Percentiles rank a stretch among this genome's conserved stretches.
Conservation (phyloP, 1,140 invertebrate species). For the Lepidurus packardi region DNA sequence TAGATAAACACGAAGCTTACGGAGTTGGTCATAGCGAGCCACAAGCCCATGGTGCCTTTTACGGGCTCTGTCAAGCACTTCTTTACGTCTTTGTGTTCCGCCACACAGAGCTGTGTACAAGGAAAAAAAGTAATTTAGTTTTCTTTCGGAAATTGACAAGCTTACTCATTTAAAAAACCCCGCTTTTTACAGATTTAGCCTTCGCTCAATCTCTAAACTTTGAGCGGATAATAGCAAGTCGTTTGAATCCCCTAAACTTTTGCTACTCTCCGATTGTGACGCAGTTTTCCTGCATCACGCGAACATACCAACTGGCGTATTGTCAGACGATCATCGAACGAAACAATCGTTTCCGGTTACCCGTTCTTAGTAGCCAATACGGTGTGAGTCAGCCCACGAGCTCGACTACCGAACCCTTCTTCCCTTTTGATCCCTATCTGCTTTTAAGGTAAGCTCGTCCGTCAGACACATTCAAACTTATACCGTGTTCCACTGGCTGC, state of each 20-base stretch:
- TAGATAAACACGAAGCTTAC: slow-evolving; percentile 51
- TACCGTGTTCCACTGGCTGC: too few species aligned
- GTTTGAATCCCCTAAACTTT: slow-evolving; percentile 75
- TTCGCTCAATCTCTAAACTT: slow-evolving; percentile 76
- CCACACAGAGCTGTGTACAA: slow-evolving; percentile 70
- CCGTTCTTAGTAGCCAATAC: slow-evolving; percentile 47
- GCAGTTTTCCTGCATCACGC: slow-evolving; percentile 64
- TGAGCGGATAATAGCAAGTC: slow-evolving; percentile 70
- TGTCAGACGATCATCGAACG: slow-evolving; percentile 84
- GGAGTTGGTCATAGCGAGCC: slow-evolving; percentile 45
- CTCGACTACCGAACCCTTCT: slow-evolving; percentile 58
- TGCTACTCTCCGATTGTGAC: slow-evolving; percentile 69
- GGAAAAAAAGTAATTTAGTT: slow-evolving; percentile 60
- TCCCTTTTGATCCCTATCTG: slow-evolving; percentile 75
- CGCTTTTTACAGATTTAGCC: slow-evolving; percentile 60
- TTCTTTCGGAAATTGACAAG: slow-evolving; percentile 30
- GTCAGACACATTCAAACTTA: not conserved
- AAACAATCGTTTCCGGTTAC: slow-evolving; percentile 51
- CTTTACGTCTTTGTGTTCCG: slow-evolving; percentile 87
- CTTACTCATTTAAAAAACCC: not conserved
- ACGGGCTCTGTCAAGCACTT: slow-evolving; percentile 78
- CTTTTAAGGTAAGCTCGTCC: slow-evolving; percentile 52
- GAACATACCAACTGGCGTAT: slow-evolving; percentile 84
- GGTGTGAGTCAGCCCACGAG: slow-evolving; percentile 43
- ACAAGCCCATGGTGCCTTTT: slow-evolving; percentile 75